These are phyloP conservation scores for Platorchestia sp. DNA, from an alignment of 1,140 invertebrate genomes.

Conservation along the genomic window DNA sequence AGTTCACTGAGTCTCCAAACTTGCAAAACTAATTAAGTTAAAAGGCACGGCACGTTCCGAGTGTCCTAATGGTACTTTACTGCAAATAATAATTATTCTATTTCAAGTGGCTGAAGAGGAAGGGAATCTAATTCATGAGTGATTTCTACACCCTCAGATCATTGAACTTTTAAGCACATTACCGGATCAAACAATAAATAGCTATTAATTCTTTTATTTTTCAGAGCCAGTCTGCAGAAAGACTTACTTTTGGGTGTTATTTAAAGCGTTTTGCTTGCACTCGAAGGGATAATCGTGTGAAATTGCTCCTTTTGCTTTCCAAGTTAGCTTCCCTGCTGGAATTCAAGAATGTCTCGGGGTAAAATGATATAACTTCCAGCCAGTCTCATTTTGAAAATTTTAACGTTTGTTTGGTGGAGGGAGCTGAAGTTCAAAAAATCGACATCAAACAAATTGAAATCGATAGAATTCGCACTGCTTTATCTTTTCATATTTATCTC, in stretches of 20 bases:
- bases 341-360: neutral
- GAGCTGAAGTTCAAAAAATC: neutral
- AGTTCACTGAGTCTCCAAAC: slow-evolving; percentile 6
- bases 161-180: neutral
- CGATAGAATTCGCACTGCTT: neutral
- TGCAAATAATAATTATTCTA: neutral
- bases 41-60: neutral
- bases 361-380: neutral
- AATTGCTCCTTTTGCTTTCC: neutral
- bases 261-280: neutral
- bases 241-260: neutral
- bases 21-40: slow-evolving; percentile 10
- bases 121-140: neutral
- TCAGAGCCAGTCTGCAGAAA: neutral
- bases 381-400: neutral
- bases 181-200: neutral
- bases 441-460: neutral
- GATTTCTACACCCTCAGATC: too few relatives aligned
- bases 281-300: neutral
- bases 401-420: neutral
- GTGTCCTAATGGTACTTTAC: neutral
- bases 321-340: neutral
- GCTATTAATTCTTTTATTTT: neutral
- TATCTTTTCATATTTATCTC: neutral
- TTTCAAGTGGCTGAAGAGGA: neutral